A percentile compares a stretch with the other conserved stretches of the same genome.
These are phyloP conservation scores for Anas bernieri DNA, from an alignment of 2,797 vertebrate species.

Conservation along the genomic window DNA sequence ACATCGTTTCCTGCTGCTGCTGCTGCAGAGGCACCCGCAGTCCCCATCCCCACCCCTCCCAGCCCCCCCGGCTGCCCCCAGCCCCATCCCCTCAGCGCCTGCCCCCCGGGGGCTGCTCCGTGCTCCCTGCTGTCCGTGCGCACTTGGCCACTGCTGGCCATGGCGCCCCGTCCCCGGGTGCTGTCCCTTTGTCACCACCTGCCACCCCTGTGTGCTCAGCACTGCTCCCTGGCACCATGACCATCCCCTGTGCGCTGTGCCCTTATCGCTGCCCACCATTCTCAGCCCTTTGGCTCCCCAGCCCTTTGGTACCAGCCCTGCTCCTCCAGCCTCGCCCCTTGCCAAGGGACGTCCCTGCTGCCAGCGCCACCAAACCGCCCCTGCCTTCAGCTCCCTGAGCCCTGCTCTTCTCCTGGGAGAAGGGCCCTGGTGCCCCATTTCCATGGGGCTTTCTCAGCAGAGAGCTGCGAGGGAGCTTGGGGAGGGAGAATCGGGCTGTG, in stretches of 20 bases:
- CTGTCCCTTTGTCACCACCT: not conserved
- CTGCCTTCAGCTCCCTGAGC: not conserved
- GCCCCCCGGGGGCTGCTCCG: not conserved
- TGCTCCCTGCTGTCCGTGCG: not conserved
- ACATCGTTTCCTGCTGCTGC: constrained; percentile 55
- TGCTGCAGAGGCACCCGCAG: constrained; percentile 26
- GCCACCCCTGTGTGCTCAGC: rapidly evolving
- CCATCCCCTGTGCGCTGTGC: not conserved
- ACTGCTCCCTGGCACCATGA: not conserved
- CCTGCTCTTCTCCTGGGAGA: not conserved
- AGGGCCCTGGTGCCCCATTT: not conserved
- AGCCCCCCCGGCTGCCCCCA: not conserved
- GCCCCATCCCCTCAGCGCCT: not conserved
- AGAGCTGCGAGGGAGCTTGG: no score
- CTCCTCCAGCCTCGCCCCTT: not conserved
- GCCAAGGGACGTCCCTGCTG: not conserved
- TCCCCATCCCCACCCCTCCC: not conserved
- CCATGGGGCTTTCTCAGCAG: not conserved
- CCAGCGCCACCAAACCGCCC: not conserved
- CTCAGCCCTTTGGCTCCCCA: not conserved
- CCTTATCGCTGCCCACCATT: constrained; percentile 17
- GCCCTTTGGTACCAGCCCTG: not conserved
- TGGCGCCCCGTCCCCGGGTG: not conserved
- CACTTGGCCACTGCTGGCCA: not conserved
- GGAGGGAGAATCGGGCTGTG: not conserved